Evolutionary conservation across 2,888 invertebrate species (phyloP).

Genomic region (Sepiola atlantica): DNA sequence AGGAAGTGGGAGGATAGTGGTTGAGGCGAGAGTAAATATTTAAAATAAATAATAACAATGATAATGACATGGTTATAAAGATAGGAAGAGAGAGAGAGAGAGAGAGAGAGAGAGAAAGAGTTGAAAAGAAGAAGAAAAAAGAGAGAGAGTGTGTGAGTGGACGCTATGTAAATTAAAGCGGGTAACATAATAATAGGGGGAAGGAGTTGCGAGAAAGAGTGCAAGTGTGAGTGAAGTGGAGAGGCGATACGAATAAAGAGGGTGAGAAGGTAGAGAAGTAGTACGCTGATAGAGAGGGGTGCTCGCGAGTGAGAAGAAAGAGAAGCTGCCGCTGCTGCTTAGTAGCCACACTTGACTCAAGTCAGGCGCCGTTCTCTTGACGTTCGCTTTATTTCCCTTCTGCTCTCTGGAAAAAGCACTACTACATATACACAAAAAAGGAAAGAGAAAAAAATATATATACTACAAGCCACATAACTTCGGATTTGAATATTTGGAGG

Average conservation of each 20-base stretch:
- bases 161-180: neutral
- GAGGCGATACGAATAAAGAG: neutral
- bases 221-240: constrained; percentile 14
- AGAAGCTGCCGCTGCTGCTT: neutral
- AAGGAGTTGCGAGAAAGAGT: neutral
- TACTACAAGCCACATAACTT: neutral
- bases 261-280: neutral
- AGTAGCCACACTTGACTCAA: constrained; percentile 32
- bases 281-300: neutral
- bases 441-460: neutral
- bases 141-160: neutral
- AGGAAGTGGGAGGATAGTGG: neutral
- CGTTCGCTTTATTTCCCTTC: constrained; percentile 32
- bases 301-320: neutral
- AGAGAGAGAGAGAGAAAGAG: neutral
- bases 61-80: neutral
- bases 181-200: neutral
- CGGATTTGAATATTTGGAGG: constrained; percentile 32
- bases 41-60: neutral
- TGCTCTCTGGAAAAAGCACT: constrained; percentile 32
- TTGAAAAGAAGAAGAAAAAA: neutral
- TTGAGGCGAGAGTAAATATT: neutral
- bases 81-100: neutral
- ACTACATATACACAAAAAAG: neutral
- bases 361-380: constrained; percentile 32